Evolutionary conservation across 2,888 invertebrate genomes (phyloP).

Genomic region (Desoria tigrina): DNA sequence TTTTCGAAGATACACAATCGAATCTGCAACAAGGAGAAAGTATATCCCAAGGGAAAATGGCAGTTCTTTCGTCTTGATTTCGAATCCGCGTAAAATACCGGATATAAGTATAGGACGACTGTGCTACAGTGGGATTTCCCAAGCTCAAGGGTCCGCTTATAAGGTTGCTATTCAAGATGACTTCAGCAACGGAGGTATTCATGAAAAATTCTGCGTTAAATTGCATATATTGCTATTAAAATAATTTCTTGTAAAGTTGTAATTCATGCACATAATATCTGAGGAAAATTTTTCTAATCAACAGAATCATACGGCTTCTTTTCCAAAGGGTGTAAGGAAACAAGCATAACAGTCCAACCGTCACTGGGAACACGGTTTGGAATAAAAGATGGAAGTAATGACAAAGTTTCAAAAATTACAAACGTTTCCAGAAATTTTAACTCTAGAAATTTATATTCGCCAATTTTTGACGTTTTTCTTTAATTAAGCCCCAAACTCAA

Average conservation of each 20-base stretch:
- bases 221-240: too few relatives aligned
- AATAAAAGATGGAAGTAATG: neutral
- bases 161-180: neutral
- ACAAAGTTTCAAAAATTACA: too few relatives aligned
- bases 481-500: neutral
- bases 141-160: neutral
- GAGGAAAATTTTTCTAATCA: too few relatives aligned
- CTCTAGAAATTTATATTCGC: too few relatives aligned
- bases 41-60: conserved; percentile 1
- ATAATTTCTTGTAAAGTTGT: too few relatives aligned
- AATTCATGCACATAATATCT: too few relatives aligned
- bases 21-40: neutral
- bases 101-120: conserved; percentile 1
- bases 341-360: neutral
- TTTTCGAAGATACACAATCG: conserved; percentile 4
- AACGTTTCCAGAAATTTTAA: too few relatives aligned
- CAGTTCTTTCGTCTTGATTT: neutral
- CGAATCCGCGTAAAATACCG: conserved; percentile 1
- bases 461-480: too few relatives aligned
- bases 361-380: neutral
- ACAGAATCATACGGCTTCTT: conserved; percentile 2
- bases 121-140: conserved; percentile 4
- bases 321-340: conserved; percentile 6
- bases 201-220: too few relatives aligned
- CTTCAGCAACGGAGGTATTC: neutral